Evolutionary conservation across 1,140 invertebrate genomes (phyloP).

Genomic region (Pseudomyrmex cubaensis): DNA sequence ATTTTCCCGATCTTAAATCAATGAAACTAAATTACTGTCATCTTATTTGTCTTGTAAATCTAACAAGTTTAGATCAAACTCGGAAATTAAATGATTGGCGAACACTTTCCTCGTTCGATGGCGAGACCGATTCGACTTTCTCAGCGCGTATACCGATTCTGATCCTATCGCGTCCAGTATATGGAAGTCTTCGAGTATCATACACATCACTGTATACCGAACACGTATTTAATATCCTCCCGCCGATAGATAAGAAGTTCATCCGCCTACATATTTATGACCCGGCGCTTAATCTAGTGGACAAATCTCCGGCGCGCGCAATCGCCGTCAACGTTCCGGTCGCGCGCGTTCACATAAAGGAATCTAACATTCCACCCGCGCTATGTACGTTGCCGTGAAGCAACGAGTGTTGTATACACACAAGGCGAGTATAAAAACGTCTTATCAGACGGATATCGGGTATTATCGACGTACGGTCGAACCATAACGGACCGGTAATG

Average conservation of each 20-base stretch:
- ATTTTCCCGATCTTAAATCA: no score
- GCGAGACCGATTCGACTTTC: neutral
- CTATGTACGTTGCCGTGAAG: neutral
- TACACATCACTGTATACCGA: neutral
- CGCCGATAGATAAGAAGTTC: neutral
- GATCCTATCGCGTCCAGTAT: neutral
- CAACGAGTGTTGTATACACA: neutral
- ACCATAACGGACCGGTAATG: constrained; percentile 32
- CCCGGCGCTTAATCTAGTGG: constrained; percentile 15
- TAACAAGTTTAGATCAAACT: constrained; percentile 14
- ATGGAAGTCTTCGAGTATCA: neutral
- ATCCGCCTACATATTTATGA: constrained; percentile 7
- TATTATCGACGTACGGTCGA: constrained; percentile 40
- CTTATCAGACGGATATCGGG: constrained; percentile 32
- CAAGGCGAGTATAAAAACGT: constrained; percentile 4
- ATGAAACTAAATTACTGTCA: no score
- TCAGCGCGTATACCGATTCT: neutral
- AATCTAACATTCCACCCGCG: neutral
- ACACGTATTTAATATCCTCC: constrained; percentile 24
- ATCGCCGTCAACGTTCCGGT: constrained; percentile 18
- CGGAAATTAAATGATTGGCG: neutral
- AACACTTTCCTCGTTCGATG: neutral
- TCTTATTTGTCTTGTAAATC: neutral
- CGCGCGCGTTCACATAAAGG: neutral
- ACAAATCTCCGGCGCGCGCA: constrained; percentile 8